Evolutionary conservation across 2,888 invertebrate genomes (phyloP).

Genomic region (Piscicola geometra): DNA sequence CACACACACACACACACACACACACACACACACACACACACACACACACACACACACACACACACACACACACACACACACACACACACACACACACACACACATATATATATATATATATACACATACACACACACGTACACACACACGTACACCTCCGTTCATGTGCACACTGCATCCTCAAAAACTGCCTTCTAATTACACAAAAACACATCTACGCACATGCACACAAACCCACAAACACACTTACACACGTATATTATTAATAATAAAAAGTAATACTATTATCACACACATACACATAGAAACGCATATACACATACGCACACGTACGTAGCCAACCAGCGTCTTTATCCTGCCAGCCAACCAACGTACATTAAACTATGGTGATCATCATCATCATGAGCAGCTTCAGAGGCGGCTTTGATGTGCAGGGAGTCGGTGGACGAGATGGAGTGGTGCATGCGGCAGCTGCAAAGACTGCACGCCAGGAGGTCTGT

Average conservation of each 20-base stretch:
- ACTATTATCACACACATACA: background rate
- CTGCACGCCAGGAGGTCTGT: constrained; percentile 8
- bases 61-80: no score
- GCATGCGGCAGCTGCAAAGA: background rate
- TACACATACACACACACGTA: no score
- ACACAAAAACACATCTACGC: background rate
- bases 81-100: no score
- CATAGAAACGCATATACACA: background rate
- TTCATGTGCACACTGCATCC: no score
- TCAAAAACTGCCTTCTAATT: background rate
- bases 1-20: no score
- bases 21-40: no score
- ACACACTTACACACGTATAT: background rate
- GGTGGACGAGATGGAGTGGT: constrained; percentile 9
- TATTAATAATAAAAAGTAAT: background rate
- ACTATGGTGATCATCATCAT: background rate
- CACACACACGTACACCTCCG: no score
- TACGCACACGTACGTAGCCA: background rate
- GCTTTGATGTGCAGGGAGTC: background rate
- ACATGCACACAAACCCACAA: constrained; percentile 1
- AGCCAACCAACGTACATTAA: background rate
- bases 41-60: no score
- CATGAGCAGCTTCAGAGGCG: background rate
- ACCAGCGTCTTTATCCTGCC: background rate
- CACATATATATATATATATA: no score